These are phyloP conservation scores for Hofmannophila pseudospretella DNA, from an alignment of 2,888 invertebrate genomes.

Conservation along the genomic window DNA sequence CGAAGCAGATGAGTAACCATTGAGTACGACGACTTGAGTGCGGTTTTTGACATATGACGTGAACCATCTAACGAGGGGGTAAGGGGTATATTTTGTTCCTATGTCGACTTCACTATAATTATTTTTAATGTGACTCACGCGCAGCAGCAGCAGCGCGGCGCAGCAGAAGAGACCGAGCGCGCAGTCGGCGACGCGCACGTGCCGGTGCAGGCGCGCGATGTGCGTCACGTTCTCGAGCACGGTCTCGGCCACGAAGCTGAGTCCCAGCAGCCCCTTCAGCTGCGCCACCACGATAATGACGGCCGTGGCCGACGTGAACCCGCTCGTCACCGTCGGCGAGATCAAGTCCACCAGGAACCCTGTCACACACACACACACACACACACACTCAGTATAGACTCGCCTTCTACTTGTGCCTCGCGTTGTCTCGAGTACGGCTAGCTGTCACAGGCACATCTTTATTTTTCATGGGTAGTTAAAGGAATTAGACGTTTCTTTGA, in stretches of 20 bases:
- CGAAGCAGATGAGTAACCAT: no score
- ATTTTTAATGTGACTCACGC: no score
- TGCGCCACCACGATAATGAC: constrained; percentile 87
- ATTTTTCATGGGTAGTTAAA: no score
- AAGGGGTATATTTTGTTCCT: no score
- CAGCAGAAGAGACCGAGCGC: constrained; percentile 82
- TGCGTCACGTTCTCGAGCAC: constrained; percentile 78
- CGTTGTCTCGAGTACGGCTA: no score
- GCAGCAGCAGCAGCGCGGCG: constrained; percentile 79
- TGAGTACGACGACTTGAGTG: no score
- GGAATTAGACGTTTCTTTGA: no score
- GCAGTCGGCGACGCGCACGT: constrained; percentile 79
- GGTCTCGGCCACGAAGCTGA: constrained; percentile 82
- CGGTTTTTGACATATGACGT: no score
- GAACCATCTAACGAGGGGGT: no score
- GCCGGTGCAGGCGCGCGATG: constrained; percentile 61
- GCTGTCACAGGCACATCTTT: no score
- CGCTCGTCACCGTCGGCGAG: constrained; percentile 88
- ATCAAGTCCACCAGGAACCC: constrained; percentile 92
- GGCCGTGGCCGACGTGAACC: constrained; percentile 91
- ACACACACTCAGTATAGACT: neutral
- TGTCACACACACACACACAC: constrained; percentile 49
- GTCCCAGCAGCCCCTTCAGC: constrained; percentile 84
- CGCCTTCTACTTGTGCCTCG: no score
- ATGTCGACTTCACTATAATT: no score